Base-by-base conservation (phyloP, 1,140 invertebrate genomes). In the Bombus picipes region DNA sequence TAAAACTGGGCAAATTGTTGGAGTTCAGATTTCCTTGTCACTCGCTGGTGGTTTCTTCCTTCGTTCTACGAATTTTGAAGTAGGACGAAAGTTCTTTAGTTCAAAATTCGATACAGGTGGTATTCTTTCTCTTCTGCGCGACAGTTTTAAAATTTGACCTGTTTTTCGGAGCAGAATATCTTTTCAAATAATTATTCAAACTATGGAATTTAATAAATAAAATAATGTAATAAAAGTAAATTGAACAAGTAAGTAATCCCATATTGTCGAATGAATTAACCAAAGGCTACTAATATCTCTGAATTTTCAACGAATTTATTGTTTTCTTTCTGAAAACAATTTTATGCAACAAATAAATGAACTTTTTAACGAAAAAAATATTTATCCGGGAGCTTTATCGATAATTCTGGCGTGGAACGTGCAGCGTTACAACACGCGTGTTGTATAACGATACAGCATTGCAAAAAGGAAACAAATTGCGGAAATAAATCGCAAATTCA, bases 1-100 rank as follows among this genome's bases (percentile, higher is more conserved):
- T 10, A 15, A 62, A 81, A 85, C 70, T 85, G 32, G 76, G 10
- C 41, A 34, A 18, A 73, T 81, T 72, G 41, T 81, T 70, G 10
- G 65, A 81, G 32, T 73, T 73, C 22, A 32, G 6, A 65, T 81
- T 81, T 73, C 47, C 8, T 71, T 59, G 75, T 22, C 70, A 70
- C 43, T 80, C 70, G 76, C 82, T 71, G 53, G 22, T 59, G 53
- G 47, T 84, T 84, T 15, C 82, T 22, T 59, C 22, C 13, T 25
- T 34, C 22, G 12, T 73, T 34, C 25, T 8, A 22, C 12, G 5
- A 22, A 32, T 47, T 28, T 22, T 18, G 4, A 66, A 32, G n/a
- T 3, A 34, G 62, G 0, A 10, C 2, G 41, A 2, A 76, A 53
- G 25, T 53, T 65, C 22, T n/a, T 28, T 43, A n/a, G 3, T 41